Evolutionary conservation across 2,888 invertebrate species (phyloP).

Genomic region (Sesia apiformis): DNA sequence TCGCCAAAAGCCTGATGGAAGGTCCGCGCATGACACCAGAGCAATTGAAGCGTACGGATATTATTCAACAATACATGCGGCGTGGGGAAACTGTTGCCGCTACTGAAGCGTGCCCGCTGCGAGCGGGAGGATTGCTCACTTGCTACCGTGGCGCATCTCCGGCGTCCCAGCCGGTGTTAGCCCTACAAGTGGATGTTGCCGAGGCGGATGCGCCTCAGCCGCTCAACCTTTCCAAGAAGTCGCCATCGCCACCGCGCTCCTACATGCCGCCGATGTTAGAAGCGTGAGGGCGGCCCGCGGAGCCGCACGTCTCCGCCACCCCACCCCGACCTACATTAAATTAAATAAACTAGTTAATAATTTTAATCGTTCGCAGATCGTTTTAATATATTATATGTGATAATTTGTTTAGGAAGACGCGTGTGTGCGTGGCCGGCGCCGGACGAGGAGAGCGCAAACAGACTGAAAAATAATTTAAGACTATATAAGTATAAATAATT

Average conservation of each 20-base stretch:
- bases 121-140: conserved; percentile 40
- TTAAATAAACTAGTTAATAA: conserved; percentile 64
- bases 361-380: conserved; percentile 71
- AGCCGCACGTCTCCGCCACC: conserved; percentile 65
- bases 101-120: conserved; percentile 59
- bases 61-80: conserved; percentile 94
- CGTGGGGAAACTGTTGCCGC: conserved; percentile 76
- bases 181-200: conserved; percentile 84
- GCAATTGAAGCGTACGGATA: conserved; percentile 92
- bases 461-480: conserved; percentile 77
- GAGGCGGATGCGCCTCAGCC: conserved; percentile 88
- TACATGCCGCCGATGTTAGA: conserved; percentile 78
- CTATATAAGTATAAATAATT: conserved; percentile 75
- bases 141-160: conserved; percentile 56
- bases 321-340: conserved; percentile 72
- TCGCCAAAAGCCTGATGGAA: conserved; percentile 92
- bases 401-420: conserved; percentile 72
- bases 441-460: conserved; percentile 73
- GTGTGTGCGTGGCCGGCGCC: conserved; percentile 71
- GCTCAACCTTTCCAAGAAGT: conserved; percentile 92
- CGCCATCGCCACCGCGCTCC: conserved; percentile 72
- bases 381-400: conserved; percentile 81
- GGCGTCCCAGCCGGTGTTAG: conserved; percentile 62
- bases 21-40: conserved; percentile 96
- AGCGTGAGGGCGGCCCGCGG: conserved; percentile 76